These are phyloP conservation scores for Cardiocondyla obscurior DNA, from an alignment of 1,140 invertebrate genomes.

Conservation along the genomic window DNA sequence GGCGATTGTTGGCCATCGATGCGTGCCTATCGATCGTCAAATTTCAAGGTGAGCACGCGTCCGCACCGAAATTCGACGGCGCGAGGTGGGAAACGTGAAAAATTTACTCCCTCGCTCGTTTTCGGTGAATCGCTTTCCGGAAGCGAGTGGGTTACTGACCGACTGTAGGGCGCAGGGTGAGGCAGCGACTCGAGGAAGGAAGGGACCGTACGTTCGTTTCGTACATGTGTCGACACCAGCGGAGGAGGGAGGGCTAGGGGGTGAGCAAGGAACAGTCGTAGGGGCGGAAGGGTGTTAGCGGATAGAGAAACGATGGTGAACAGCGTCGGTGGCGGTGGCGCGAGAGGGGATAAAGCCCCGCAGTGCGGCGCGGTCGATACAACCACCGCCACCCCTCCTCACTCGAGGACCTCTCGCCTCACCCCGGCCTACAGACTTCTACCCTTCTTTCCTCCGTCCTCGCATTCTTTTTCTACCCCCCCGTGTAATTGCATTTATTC, in stretches of 20 bases:
- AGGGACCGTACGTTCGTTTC: background rate
- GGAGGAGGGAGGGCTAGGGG: no score
- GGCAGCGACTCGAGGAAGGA: background rate
- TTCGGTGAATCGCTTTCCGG: background rate
- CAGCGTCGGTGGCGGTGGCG: slow-evolving; percentile 31
- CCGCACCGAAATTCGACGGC: background rate
- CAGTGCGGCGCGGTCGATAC: slow-evolving; percentile 84
- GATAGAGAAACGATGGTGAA: slow-evolving; percentile 3
- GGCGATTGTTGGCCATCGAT: background rate
- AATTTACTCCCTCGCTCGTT: background rate
- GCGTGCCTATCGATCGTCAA: background rate
- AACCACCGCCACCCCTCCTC: slow-evolving; percentile 73
- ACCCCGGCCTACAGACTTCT: slow-evolving; percentile 45
- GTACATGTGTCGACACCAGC: background rate
- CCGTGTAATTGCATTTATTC: background rate
- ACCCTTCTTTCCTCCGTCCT: slow-evolving; percentile 4
- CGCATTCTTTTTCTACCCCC: background rate
- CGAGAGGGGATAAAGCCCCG: slow-evolving; percentile 82
- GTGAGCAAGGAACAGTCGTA: slow-evolving; percentile 6
- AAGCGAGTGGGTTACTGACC: slow-evolving; percentile 40
- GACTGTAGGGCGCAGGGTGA: slow-evolving; percentile 14
- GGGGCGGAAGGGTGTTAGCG: slow-evolving; percentile 8
- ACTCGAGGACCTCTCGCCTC: slow-evolving; percentile 60
- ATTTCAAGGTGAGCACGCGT: slow-evolving; percentile 17
- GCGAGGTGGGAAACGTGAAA: background rate